phyloP scores from a whole-genome alignment of 2,113 vertebrate species.

The Silurus asotus region DNA sequence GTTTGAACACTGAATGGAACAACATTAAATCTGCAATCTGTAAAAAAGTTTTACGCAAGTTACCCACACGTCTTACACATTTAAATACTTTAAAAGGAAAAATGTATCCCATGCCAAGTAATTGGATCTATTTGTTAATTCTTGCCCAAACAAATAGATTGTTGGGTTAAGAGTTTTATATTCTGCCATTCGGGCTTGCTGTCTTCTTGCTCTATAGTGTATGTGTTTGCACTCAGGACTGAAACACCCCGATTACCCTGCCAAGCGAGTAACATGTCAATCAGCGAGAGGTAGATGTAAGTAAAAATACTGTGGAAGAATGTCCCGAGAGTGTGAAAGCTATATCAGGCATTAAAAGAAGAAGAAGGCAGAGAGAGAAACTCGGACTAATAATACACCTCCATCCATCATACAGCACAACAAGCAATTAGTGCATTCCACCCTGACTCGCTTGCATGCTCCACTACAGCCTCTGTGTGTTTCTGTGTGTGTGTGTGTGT shows the following conservation, averaged over 20 bases:
- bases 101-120: too few species aligned
- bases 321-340: background rate
- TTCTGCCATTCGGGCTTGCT: too few species aligned
- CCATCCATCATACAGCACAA: slow-evolving; percentile 72
- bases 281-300: slow-evolving; percentile 9
- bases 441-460: slow-evolving; percentile 60
- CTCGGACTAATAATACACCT: slow-evolving; percentile 65
- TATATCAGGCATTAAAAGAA: slow-evolving; percentile 8
- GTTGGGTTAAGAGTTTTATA: too few species aligned
- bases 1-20: too few species aligned
- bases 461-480: slow-evolving; percentile 59
- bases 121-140: too few species aligned
- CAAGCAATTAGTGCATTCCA: slow-evolving; percentile 72
- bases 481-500: slow-evolving; percentile 58
- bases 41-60: too few species aligned
- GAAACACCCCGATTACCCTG: background rate
- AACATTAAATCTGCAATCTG: too few species aligned
- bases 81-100: too few species aligned
- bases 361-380: slow-evolving; percentile 19
- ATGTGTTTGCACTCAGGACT: background rate
- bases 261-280: background rate
- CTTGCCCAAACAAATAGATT: too few species aligned
- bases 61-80: too few species aligned
- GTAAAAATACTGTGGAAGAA: slow-evolving; percentile 16
- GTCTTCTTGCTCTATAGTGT: too few species aligned